Evolutionary conservation across 2,888 invertebrate species (phyloP).

Genomic region (Parnassius orleans): DNA sequence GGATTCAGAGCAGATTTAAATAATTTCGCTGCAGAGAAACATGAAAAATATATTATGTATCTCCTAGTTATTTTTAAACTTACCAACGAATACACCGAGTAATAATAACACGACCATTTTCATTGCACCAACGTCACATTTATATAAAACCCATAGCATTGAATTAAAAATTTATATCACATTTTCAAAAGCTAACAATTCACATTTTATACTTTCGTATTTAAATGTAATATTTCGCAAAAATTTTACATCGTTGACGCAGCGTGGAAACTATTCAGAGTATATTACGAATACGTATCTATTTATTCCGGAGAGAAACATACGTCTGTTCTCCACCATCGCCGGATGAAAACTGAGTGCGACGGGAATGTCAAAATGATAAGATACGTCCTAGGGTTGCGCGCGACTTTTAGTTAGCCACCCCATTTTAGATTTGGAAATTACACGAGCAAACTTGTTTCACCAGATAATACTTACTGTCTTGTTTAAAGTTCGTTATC

Average conservation of each 20-base stretch:
- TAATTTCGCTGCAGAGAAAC: too few species aligned
- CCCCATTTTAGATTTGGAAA: constrained; percentile 2
- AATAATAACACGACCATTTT: constrained; percentile 53
- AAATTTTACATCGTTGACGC: constrained; percentile 1
- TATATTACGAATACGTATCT: constrained; percentile 2
- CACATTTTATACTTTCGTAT: constrained; percentile 7
- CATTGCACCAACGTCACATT: constrained; percentile 33
- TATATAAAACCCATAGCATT: constrained; percentile 20
- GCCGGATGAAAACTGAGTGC: constrained; percentile 36
- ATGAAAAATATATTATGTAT: neutral
- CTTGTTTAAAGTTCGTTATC: too few species aligned
- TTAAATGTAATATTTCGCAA: too few species aligned
- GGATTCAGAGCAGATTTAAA: too few species aligned
- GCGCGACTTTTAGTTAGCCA: constrained; percentile 5
- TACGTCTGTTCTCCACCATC: constrained; percentile 33
- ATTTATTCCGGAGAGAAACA: constrained; percentile 2
- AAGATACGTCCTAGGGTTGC: constrained; percentile 37
- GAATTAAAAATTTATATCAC: constrained; percentile 32
- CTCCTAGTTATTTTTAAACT: constrained; percentile 33
- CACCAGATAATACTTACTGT: neutral
- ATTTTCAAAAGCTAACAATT: constrained; percentile 12
- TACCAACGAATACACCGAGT: constrained; percentile 52
- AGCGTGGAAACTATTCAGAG: constrained; percentile 1
- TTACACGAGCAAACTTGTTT: neutral
- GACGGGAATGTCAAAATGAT: constrained; percentile 40